Evolutionary conservation across 2,888 invertebrate species (phyloP), one percentile per base, ranked within the genome.

Genomic region (Ophion ellenae): DNA sequence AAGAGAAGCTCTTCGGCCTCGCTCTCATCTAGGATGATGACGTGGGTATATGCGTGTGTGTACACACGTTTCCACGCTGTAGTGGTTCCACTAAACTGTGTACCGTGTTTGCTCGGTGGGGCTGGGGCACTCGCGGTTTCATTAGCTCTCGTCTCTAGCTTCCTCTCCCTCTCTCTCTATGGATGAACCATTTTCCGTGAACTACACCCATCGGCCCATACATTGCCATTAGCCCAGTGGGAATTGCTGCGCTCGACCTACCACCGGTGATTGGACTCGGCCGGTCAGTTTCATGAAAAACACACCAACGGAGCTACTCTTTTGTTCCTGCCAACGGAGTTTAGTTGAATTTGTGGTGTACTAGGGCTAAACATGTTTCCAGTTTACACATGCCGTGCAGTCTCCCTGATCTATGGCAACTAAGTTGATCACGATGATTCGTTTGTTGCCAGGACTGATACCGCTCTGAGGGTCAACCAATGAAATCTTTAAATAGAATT

Each of bases 81-180:
- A 59, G 69, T 67, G 70, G 67, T 36, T 78, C 57, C 71, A 24
- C 77, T 67, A 83, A 83, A 77, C 83, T 67, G 77, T 67, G 73
- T 81, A 77, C 67, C 14, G 63, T 84, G 80, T 84, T 84, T 84
- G 79, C 80, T 64, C 70, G 40, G 40, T 75, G 80, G 53, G 69
- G 75, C 75, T 61, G 66, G 70, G 53, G 47, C 40, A 66, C 80
- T 80, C 80, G 84, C 74, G 84, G 84, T 84, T 80, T 84, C 84
- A 84, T 84, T 84, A 84, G 80, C 83, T 45, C 63, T 83, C 71
- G 47, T 64, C 77, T 63, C 71, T 59, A 28, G 28, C 40, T 40
- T 9, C 9, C 40, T 40, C 40, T 40, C 40, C 9, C 40, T 40
- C 63, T 69, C 59, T 59, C 61, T 45, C 1, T n/a, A 20, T 63